phyloP scores from a whole-genome alignment of 2,113 vertebrate species.

The Oophaga pumilio region DNA sequence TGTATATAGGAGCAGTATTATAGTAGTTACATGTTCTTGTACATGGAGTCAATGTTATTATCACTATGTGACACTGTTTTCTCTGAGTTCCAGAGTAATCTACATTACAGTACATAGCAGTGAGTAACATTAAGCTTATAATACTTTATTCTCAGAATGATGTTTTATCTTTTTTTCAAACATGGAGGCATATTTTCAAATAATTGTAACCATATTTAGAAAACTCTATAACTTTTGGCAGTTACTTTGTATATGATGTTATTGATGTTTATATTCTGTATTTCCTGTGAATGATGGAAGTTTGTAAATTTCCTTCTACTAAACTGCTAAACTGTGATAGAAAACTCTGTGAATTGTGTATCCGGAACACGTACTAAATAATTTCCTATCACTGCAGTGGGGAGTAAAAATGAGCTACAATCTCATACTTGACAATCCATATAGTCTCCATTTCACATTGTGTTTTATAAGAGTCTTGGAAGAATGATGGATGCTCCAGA shows the following conservation, averaged over 20 bases:
- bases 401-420: slow-evolving; percentile 30
- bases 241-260: not conserved
- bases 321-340: not conserved
- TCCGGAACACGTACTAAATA: slow-evolving; percentile 20
- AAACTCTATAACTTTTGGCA: not conserved
- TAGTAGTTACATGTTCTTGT: too few relatives aligned
- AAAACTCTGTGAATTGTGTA: slow-evolving; percentile 4
- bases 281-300: not conserved
- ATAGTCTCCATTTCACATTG: slow-evolving; percentile 24
- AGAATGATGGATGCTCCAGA: slow-evolving; percentile 9
- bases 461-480: slow-evolving; percentile 30
- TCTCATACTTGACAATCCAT: slow-evolving; percentile 31
- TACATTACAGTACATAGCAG: too few relatives aligned
- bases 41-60: too few relatives aligned
- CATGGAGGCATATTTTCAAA: not conserved
- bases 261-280: not conserved
- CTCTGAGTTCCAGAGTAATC: too few relatives aligned
- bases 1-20: too few relatives aligned
- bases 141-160: too few relatives aligned
- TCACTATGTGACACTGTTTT: too few relatives aligned
- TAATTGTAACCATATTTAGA: not conserved
- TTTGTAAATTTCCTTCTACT: not conserved
- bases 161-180: not conserved
- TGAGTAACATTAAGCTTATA: too few relatives aligned
- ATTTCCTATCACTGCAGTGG: slow-evolving; percentile 23